Percentiles rank a stretch among this genome's conserved stretches.
These are phyloP conservation scores for Ctena decussata DNA, from an alignment of 2,888 invertebrate genomes.

Conservation along the genomic window DNA sequence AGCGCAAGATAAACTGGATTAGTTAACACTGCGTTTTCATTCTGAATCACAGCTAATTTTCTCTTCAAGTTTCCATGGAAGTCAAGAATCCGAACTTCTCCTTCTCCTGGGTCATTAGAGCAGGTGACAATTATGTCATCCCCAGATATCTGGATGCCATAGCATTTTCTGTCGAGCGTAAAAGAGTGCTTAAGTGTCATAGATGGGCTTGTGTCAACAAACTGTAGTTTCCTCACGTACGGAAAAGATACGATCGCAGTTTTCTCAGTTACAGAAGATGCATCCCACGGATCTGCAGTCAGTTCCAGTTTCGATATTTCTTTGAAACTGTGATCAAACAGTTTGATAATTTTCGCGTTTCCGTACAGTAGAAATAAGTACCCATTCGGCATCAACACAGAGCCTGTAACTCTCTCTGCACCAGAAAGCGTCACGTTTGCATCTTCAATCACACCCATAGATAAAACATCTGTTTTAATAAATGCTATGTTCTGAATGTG, in stretches of 20 bases:
- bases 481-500: not conserved
- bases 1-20: not conserved
- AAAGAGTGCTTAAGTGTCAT: not conserved
- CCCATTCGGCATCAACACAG: not conserved
- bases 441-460: not conserved
- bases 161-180: not conserved
- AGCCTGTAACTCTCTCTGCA: not conserved
- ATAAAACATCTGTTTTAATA: not conserved
- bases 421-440: not conserved
- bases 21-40: not conserved
- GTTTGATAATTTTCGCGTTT: not conserved
- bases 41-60: not conserved
- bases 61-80: not conserved
- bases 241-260: not conserved
- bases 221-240: not conserved
- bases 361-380: not conserved
- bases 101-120: not conserved
- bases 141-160: not conserved
- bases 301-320: not conserved
- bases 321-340: not conserved
- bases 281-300: not conserved
- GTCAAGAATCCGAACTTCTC: not conserved
- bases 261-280: not conserved
- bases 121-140: not conserved
- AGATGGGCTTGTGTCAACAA: not conserved